Conservation (phyloP, 2,888 invertebrate species). For the Agapostemon virescens region DNA sequence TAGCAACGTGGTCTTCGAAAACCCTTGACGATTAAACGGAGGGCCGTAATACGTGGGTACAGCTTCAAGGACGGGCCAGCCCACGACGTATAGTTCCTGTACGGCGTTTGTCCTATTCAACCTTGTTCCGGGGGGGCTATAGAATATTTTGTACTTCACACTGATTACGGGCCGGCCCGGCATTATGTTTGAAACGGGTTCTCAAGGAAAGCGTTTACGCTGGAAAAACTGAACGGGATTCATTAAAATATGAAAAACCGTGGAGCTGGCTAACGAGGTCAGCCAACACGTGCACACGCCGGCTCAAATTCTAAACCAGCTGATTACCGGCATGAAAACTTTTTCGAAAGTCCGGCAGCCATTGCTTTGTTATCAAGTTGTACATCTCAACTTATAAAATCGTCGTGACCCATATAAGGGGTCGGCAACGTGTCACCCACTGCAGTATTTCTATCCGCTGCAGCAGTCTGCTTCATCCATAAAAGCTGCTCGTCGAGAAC, state of each 20-base stretch:
- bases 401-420: neutral
- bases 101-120: constrained; percentile 1
- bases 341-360: neutral
- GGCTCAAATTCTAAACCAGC: neutral
- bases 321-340: neutral
- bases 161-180: neutral
- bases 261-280: neutral
- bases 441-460: constrained; percentile 1
- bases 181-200: neutral
- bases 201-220: neutral
- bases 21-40: neutral
- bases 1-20: neutral
- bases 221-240: neutral
- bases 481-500: neutral
- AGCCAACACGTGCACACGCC: neutral
- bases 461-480: neutral
- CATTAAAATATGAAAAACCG: neutral
- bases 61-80: neutral
- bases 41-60: neutral
- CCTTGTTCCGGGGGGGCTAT: neutral
- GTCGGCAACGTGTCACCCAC: neutral
- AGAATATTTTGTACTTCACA: constrained; percentile 1
- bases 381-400: neutral
- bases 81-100: neutral
- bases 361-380: neutral